phyloP scores from a whole-genome alignment of 1,140 invertebrate genomes.

The Rhyacophila brunnea region DNA sequence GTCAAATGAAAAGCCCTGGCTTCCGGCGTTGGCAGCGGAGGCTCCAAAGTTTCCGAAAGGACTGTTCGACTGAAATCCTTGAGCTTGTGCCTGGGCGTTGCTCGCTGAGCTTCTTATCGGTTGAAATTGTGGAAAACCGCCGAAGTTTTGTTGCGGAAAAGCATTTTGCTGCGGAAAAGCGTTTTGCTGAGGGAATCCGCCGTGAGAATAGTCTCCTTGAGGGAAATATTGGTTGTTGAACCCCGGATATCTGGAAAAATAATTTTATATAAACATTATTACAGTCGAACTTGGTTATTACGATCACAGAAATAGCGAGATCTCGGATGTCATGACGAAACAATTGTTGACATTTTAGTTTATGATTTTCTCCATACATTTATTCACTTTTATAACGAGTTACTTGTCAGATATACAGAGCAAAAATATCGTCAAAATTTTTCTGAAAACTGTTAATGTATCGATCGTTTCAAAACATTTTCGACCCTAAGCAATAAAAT shows the following conservation, averaged over 20 bases:
- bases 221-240: neutral
- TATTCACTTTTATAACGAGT: no score
- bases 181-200: slow-evolving; percentile 4
- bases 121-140: slow-evolving; percentile 20
- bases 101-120: slow-evolving; percentile 19
- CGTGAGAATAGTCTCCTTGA: neutral
- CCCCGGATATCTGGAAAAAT: neutral
- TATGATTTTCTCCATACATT: no score
- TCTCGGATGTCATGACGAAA: no score
- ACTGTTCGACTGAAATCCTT: slow-evolving; percentile 24
- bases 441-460: no score
- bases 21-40: slow-evolving; percentile 41
- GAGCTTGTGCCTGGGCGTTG: slow-evolving; percentile 26
- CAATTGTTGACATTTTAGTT: no score
- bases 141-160: slow-evolving; percentile 12
- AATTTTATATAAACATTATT: no score
- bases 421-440: no score
- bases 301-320: no score
- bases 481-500: no score
- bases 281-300: no score
- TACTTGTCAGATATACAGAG: no score
- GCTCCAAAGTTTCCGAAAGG: slow-evolving; percentile 41
- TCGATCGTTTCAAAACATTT: no score
- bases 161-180: slow-evolving; percentile 11
- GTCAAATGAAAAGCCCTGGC: slow-evolving; percentile 40